Evolutionary conservation across 1,140 invertebrate species (phyloP).

Genomic region (Hydropsyche tenuis): DNA sequence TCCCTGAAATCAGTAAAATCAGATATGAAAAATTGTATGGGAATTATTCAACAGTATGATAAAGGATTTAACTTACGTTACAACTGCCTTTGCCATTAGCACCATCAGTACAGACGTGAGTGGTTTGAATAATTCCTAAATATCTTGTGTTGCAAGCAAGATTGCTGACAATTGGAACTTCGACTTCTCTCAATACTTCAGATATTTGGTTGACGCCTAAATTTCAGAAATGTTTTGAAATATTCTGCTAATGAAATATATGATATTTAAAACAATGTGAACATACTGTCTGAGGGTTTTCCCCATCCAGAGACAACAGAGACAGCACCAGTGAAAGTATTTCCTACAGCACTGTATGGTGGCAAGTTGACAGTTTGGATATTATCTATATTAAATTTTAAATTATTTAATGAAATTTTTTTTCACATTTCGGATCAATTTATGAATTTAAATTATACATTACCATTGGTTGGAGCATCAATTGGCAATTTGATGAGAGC

Average conservation of each 20-base stretch:
- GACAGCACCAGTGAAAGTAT: constrained; percentile 56
- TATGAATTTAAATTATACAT: constrained; percentile 16
- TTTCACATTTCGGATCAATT: background rate
- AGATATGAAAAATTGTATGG: background rate
- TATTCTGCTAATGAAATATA: background rate
- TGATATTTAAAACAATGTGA: background rate
- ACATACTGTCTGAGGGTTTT: constrained; percentile 55
- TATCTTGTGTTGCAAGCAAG: constrained; percentile 53
- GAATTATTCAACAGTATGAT: background rate
- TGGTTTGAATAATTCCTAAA: constrained; percentile 53
- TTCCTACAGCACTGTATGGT: constrained; percentile 53
- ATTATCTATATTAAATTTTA: constrained; percentile 56
- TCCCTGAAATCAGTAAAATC: constrained; percentile 51
- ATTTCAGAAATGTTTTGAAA: background rate
- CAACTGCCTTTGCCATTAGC: constrained; percentile 52
- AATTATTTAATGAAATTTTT: background rate
- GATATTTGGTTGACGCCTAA: constrained; percentile 22
- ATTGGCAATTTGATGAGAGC: constrained; percentile 63
- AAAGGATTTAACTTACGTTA: constrained; percentile 41
- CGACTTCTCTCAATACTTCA: constrained; percentile 49
- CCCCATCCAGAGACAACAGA: constrained; percentile 63
- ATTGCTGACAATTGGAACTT: constrained; percentile 52
- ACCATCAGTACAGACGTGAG: constrained; percentile 62
- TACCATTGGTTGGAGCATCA: constrained; percentile 61
- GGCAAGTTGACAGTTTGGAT: constrained; percentile 61